Percentiles rank a stretch among this genome's conserved stretches.
Conservation (phyloP, 2,888 invertebrate genomes). For the Neria commutata region DNA sequence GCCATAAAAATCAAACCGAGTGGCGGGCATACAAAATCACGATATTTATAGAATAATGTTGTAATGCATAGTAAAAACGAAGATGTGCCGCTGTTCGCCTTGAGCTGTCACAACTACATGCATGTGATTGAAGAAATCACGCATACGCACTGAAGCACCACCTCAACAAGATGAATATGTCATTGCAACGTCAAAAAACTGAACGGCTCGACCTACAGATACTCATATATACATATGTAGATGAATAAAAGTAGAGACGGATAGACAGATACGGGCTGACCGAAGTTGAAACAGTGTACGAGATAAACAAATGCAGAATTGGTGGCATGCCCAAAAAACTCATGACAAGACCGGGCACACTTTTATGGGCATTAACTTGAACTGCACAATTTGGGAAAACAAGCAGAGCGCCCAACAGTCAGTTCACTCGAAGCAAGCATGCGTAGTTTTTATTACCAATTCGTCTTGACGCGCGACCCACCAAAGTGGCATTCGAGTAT, state of each 20-base stretch:
- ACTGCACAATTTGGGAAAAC: no score
- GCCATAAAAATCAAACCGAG: no score
- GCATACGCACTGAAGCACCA: not conserved
- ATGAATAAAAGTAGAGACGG: not conserved
- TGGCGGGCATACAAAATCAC: no score
- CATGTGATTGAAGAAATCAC: not conserved
- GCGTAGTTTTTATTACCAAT: constrained; percentile 3
- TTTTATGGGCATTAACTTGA: not conserved
- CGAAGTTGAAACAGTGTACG: not conserved
- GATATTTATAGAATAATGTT: no score
- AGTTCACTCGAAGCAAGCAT: not conserved
- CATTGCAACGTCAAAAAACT: no score
- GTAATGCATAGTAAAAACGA: no score
- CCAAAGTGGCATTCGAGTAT: not conserved
- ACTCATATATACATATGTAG: no score
- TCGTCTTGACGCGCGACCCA: not conserved
- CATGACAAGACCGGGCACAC: not conserved
- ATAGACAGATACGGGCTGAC: no score
- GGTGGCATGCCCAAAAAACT: no score
- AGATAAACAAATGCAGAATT: no score
- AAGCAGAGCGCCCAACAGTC: not conserved
- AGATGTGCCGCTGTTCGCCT: not conserved
- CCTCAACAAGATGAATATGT: not conserved
- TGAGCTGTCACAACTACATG: no score
- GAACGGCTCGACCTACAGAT: no score